These are phyloP conservation scores for Pelmatolapia mariae DNA, from an alignment of 2,113 vertebrate genomes.

Conservation along the genomic window DNA sequence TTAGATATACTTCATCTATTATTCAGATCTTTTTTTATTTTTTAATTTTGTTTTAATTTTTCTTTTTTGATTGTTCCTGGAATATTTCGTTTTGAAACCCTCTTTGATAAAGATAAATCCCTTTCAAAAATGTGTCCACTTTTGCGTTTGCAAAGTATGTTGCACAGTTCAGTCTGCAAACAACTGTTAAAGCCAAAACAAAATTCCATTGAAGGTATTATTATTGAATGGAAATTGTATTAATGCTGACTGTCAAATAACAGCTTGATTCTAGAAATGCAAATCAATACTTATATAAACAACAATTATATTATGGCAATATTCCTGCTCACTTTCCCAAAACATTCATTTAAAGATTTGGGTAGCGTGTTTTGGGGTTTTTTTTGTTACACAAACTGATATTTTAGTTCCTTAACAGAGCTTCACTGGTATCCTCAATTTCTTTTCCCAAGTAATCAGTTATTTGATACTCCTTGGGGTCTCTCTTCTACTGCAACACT, in stretches of 20 bases:
- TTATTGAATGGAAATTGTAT: neutral
- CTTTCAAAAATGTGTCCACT: neutral
- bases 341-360: slow-evolving; percentile 23
- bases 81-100: neutral
- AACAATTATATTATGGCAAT: neutral
- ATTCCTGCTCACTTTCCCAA: slow-evolving; percentile 2
- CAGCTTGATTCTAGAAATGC: neutral
- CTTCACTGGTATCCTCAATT: slow-evolving; percentile 29
- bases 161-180: neutral
- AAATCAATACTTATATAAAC: neutral
- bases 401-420: slow-evolving; percentile 26
- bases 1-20: neutral
- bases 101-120: neutral
- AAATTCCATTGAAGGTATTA: neutral
- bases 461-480: slow-evolving; percentile 47
- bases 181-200: neutral
- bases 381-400: slow-evolving; percentile 4
- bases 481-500: slow-evolving; percentile 33
- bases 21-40: neutral
- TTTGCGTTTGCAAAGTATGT: neutral
- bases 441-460: slow-evolving; percentile 53
- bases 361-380: neutral
- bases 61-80: neutral
- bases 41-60: neutral
- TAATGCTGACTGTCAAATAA: neutral